Conservation (phyloP, 2,888 invertebrate species). For the Malacosoma neustria region DNA sequence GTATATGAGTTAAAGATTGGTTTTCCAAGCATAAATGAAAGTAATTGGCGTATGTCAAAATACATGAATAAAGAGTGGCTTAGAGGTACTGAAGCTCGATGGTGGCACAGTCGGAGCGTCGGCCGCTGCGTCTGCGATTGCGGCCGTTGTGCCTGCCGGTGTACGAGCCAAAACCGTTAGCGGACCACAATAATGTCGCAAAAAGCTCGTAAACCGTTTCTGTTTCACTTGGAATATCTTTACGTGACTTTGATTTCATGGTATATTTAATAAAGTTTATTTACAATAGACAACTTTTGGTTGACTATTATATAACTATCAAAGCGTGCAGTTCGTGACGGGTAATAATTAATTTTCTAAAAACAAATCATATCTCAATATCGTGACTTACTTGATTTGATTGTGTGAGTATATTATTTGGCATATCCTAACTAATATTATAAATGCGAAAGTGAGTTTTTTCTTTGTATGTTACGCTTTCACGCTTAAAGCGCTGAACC, state of each 20-base stretch:
- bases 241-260: conserved; percentile 58
- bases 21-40: no score
- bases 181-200: conserved; percentile 55
- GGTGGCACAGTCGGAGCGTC: conserved; percentile 3
- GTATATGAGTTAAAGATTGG: no score
- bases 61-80: no score
- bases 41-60: no score
- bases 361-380: not conserved
- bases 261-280: conserved; percentile 42
- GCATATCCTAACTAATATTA: no score
- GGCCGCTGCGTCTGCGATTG: conserved; percentile 8
- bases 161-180: conserved; percentile 55
- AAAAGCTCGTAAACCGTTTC: conserved; percentile 58
- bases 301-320: conserved; percentile 44
- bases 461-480: no score
- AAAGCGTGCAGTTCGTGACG: conserved; percentile 36
- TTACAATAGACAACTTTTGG: conserved; percentile 35
- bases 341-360: conserved; percentile 20
- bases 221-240: conserved; percentile 59
- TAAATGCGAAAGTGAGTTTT: no score
- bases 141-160: conserved; percentile 3
- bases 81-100: no score
- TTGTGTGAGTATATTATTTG: no score
- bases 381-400: no score
- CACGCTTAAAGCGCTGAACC: no score